Evolutionary conservation across 2,113 vertebrate species (phyloP).

Genomic region (Gadus chalcogrammus): DNA sequence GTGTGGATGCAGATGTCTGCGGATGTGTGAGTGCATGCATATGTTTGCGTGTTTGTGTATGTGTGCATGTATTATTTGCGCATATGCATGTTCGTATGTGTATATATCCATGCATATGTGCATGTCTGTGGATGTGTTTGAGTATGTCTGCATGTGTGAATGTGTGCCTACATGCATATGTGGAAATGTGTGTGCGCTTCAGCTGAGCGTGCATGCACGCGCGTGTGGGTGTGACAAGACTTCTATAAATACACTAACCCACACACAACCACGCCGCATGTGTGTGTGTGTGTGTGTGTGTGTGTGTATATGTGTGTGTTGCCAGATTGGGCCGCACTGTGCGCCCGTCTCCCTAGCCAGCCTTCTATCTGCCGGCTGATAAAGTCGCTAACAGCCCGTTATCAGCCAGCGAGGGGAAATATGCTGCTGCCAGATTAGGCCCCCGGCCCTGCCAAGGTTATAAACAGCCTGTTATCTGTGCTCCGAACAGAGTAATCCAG

Average conservation of each 20-base stretch:
- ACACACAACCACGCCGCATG: conserved; percentile 58
- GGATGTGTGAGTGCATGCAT: background rate
- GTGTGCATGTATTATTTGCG: no score
- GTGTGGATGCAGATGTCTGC: background rate
- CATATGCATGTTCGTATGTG: background rate
- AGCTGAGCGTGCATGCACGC: background rate
- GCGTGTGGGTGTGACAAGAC: conserved; percentile 38
- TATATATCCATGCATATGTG: background rate
- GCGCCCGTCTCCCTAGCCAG: conserved; percentile 82
- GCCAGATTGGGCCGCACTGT: conserved; percentile 65
- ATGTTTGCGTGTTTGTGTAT: no score
- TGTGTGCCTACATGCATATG: background rate
- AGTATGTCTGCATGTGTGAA: background rate
- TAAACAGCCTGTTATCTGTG: conserved; percentile 97
- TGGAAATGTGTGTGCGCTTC: background rate
- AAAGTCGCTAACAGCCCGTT: conserved; percentile 94
- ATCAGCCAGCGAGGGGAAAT: conserved; percentile 94
- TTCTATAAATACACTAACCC: conserved; percentile 85
- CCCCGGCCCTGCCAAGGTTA: conserved; percentile 97
- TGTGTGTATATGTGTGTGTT: conserved; percentile 50
- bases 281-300: no score
- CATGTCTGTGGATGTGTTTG: background rate
- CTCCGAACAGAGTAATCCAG: conserved; percentile 95
- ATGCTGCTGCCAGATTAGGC: conserved; percentile 98
- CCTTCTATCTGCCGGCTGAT: conserved; percentile 86